These are phyloP conservation scores for Nasonovia ribisnigri DNA, from an alignment of 2,888 invertebrate genomes.

Conservation along the genomic window DNA sequence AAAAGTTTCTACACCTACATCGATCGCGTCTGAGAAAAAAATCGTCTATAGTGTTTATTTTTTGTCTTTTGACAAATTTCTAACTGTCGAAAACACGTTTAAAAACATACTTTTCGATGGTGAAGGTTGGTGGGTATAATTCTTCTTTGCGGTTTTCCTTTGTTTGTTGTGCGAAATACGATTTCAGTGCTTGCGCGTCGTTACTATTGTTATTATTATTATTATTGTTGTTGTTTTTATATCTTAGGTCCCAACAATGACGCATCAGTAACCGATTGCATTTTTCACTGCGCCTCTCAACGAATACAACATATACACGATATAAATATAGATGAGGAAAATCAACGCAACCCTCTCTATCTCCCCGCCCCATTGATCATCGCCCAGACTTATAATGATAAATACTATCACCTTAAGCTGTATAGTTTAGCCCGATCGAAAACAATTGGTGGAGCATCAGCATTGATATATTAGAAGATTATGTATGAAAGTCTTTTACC, in stretches of 20 bases:
- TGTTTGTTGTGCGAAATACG: not conserved
- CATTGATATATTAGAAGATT: not conserved
- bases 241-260: not conserved
- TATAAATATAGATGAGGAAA: not conserved
- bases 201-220: not conserved
- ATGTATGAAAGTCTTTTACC: not conserved
- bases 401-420: not conserved
- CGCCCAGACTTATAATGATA: not conserved
- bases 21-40: not conserved
- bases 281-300: not conserved
- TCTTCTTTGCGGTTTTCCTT: not conserved
- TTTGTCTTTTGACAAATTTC: not conserved
- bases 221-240: not conserved
- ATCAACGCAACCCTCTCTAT: not conserved
- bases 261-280: not conserved
- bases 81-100: not conserved
- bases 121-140: not conserved
- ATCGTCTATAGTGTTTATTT: not conserved
- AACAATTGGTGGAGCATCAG: not conserved
- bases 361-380: not conserved
- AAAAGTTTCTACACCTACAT: not conserved
- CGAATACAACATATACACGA: not conserved
- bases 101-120: not conserved
- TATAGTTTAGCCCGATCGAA: not conserved
- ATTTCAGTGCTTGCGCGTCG: not conserved